A percentile compares a stretch with the other conserved stretches of the same genome.
These are phyloP conservation scores for Diachrysia chrysitis DNA, from an alignment of 2,888 invertebrate genomes.

Conservation along the genomic window DNA sequence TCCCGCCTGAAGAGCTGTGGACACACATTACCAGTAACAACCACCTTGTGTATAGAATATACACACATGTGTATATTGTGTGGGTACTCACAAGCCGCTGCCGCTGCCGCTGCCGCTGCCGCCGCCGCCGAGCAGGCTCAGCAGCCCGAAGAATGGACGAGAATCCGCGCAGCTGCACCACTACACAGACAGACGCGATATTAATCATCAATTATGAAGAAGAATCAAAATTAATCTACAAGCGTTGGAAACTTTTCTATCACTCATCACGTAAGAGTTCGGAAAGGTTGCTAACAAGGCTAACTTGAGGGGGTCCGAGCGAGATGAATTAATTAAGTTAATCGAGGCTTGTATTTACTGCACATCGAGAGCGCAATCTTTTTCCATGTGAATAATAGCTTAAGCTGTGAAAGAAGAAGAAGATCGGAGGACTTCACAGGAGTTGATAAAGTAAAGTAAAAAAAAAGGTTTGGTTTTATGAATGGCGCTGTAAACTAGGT, in stretches of 20 bases:
- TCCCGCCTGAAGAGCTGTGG: not conserved
- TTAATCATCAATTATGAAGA: not conserved
- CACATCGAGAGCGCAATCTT: no score
- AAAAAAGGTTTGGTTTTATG: no score
- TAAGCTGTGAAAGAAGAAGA: no score
- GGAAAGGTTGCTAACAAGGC: no score
- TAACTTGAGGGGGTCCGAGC: no score
- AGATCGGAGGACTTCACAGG: no score
- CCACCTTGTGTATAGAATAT: not conserved
- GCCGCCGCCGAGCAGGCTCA: slow-evolving; percentile 22
- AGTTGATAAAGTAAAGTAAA: no score
- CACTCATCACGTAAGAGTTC: not conserved
- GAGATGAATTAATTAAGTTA: no score
- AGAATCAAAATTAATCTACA: not conserved
- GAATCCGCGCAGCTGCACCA: slow-evolving; percentile 11
- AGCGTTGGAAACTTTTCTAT: not conserved
- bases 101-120: no score
- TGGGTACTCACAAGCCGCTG: slow-evolving; percentile 12
- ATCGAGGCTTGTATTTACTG: no score
- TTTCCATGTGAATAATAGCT: no score
- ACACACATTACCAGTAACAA: not conserved
- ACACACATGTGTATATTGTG: not conserved
- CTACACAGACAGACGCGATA: not conserved
- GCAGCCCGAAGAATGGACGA: slow-evolving; percentile 26
- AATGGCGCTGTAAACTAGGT: no score